Evolutionary conservation across 1,140 invertebrate genomes (phyloP).

Genomic region (Paramacrobiotus metropolitanus): DNA sequence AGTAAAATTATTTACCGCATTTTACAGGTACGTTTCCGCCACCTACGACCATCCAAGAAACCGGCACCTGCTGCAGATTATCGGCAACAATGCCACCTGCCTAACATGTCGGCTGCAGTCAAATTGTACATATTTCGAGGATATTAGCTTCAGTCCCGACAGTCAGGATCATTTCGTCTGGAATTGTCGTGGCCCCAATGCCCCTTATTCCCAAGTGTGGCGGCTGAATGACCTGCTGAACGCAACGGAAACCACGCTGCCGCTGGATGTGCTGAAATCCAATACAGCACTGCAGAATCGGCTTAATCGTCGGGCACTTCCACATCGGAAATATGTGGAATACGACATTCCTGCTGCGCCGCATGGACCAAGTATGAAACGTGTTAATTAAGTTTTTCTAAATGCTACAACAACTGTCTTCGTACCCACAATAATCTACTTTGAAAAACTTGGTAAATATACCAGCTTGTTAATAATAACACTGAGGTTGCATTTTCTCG

Average conservation of each 20-base stretch:
- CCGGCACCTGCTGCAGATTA: background rate
- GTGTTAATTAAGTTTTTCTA: background rate
- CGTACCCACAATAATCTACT: too few species aligned
- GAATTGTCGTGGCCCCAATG: background rate
- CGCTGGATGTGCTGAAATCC: background rate
- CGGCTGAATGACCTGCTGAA: background rate
- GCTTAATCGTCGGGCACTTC: background rate
- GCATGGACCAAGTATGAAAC: background rate
- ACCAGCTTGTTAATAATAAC: too few species aligned
- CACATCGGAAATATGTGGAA: background rate
- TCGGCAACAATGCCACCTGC: background rate
- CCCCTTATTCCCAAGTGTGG: background rate
- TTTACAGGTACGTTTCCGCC: background rate
- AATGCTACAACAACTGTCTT: too few species aligned
- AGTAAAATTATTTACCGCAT: too few species aligned
- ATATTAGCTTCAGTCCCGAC: background rate
- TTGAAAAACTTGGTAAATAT: too few species aligned
- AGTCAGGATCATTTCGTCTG: background rate
- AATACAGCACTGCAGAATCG: background rate
- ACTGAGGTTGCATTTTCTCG: too few species aligned
- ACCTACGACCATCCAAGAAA: background rate
- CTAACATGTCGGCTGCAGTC: background rate
- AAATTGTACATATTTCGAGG: background rate
- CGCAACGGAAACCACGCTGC: background rate
- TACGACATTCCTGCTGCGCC: background rate